phyloP scores from a whole-genome alignment of 2,113 vertebrate genomes.

The Takifugu bimaculatus region DNA sequence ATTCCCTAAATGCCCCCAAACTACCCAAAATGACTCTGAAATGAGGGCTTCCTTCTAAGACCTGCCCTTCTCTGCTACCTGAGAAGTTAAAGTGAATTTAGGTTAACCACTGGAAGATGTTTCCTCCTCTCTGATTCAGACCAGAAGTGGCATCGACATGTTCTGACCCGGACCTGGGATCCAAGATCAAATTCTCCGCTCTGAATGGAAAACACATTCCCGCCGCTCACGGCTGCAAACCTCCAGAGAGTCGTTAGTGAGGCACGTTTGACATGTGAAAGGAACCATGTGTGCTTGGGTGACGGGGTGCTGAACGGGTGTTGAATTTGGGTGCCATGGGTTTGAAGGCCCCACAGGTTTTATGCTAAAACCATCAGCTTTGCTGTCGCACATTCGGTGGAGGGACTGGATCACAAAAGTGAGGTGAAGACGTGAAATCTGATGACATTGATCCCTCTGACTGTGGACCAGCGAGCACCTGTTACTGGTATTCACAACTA shows the following conservation, averaged over 20 bases:
- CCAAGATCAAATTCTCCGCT: slow-evolving; percentile 10
- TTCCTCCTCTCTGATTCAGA: slow-evolving; percentile 12
- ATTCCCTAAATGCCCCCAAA: neutral
- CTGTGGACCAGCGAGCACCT: no score
- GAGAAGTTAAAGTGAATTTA: slow-evolving; percentile 2
- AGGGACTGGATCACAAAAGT: neutral
- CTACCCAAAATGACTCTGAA: neutral
- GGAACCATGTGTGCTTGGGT: slow-evolving; percentile 54
- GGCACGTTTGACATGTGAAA: slow-evolving; percentile 54
- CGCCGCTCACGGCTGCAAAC: slow-evolving; percentile 36
- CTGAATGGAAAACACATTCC: slow-evolving; percentile 62
- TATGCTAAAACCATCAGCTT: neutral
- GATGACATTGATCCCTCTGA: no score
- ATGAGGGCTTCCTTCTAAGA: neutral
- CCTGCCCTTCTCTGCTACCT: neutral
- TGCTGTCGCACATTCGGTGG: neutral
- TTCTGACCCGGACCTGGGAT: slow-evolving; percentile 32
- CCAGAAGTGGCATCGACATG: slow-evolving; percentile 37
- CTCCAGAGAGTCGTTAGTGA: slow-evolving; percentile 58
- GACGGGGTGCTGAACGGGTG: slow-evolving; percentile 29
- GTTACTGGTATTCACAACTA: no score
- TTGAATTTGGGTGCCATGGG: neutral
- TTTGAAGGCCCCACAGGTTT: neutral
- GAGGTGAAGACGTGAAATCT: neutral
- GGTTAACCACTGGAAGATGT: neutral